Evolutionary conservation across 2,888 invertebrate genomes (phyloP), one percentile per base, ranked within the genome.

Genomic region (Dryobotodes eremita): DNA sequence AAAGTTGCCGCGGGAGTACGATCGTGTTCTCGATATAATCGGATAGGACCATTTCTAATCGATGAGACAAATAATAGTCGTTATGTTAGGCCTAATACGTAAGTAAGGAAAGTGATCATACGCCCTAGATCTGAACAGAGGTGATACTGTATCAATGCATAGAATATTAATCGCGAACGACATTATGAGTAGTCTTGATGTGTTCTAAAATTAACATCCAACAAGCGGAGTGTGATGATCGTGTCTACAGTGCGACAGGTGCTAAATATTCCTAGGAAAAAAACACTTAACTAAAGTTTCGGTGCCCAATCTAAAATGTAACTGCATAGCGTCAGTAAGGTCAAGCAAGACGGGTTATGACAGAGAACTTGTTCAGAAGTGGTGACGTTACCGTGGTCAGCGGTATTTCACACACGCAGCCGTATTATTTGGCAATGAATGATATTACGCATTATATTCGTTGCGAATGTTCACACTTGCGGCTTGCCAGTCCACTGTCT

Each of bases 1-100:
- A 94, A 94, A 94, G 93, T 92, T 91, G 68, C 78, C 73, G 70
- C 61, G 48, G 53, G 48, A 48, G 55, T 59, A 53, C 75, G 70
- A 80, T 70, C 69, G 11, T 59, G 55, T 80, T 84, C 80, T 76
- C 65, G 62, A 71, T 74, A 10, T 62, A 71, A 76, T 80, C 76
- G 26, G 15, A 59, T 36, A 36, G 68, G 53, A 76, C 48, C 79
- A 75, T 83, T 73, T 85, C 82, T 75, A 84, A 72, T 69, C 68
- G 46, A 71, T 31, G 26, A 31, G 59, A 69, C 62, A 64, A 71
- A 66, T 72, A 66, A 71, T 75, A 75, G 55, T 59, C 50, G 15
- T 64, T 77, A 73, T 61, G 0, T 74, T 77, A 74, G 61, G 69
- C 71, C 48, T 77, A 75, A 69, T 65, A 42, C 42, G 42, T 42